Evolutionary conservation across 2,113 vertebrate genomes (phyloP).

Genomic region (Mirounga angustirostris): DNA sequence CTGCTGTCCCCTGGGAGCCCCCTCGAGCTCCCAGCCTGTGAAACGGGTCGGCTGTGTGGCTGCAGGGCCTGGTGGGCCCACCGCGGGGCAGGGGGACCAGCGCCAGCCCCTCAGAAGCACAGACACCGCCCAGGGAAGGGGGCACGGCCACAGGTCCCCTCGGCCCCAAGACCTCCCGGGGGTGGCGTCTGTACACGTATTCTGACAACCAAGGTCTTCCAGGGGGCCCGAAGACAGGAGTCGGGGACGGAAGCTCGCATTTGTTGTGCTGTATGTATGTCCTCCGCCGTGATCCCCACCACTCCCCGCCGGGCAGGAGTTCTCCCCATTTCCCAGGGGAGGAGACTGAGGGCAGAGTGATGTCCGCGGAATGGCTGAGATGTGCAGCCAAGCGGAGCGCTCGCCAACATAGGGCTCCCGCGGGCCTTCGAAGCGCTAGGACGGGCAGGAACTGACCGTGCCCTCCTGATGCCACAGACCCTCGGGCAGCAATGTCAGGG

Average conservation of each 20-base stretch:
- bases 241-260: background rate
- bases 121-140: background rate
- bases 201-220: background rate
- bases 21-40: background rate
- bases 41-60: background rate
- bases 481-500: rapidly evolving
- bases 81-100: background rate
- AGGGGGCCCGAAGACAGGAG: background rate
- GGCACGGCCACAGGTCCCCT: background rate
- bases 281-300: background rate
- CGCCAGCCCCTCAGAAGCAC: background rate
- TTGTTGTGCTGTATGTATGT: too few species aligned
- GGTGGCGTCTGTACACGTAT: rapidly evolving
- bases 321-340: background rate
- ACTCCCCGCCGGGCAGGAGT: background rate
- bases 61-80: background rate
- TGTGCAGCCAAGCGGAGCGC: rapidly evolving
- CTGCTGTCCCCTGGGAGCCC: background rate
- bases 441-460: background rate
- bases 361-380: background rate
- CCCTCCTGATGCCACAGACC: background rate
- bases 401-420: background rate
- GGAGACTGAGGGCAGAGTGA: background rate
- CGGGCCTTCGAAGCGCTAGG: background rate
- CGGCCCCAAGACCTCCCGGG: background rate